phyloP scores from a whole-genome alignment of 2,113 vertebrate species.

The Anoplopoma fimbria region DNA sequence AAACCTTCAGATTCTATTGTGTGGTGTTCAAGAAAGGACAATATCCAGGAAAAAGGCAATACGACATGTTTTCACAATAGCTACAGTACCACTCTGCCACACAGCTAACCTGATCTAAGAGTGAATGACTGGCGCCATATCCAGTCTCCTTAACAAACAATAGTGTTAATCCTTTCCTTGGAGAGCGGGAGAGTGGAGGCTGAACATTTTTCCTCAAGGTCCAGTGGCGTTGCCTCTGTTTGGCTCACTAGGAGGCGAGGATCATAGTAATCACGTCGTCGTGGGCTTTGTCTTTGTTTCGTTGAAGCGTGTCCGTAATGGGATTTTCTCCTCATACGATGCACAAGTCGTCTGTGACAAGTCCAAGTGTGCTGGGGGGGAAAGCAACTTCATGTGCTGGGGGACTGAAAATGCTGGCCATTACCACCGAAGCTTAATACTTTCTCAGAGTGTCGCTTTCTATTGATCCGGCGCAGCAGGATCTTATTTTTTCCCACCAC shows the following conservation, averaged over 20 bases:
- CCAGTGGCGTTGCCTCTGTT: not conserved
- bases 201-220: conserved; percentile 5
- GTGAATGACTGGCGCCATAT: not conserved
- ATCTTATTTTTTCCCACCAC: not conserved
- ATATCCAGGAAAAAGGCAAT: conserved; percentile 18
- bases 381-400: conserved; percentile 8
- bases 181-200: not conserved
- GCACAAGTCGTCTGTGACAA: not conserved
- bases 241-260: not conserved
- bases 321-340: conserved; percentile 17
- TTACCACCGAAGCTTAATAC: not conserved
- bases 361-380: not conserved
- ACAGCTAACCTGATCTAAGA: not conserved
- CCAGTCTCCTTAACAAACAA: not conserved
- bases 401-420: not conserved
- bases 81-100: not conserved
- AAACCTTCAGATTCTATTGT: not conserved
- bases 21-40: conserved; percentile 9
- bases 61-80: conserved; percentile 14
- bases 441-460: not conserved
- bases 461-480: conserved; percentile 36
- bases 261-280: not conserved
- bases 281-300: conserved; percentile 1
- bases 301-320: not conserved
- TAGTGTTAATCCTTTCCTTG: not conserved